phyloP scores from a whole-genome alignment of 92 coral and sea anemone genomes.

The Umimayanthus kanabou region DNA sequence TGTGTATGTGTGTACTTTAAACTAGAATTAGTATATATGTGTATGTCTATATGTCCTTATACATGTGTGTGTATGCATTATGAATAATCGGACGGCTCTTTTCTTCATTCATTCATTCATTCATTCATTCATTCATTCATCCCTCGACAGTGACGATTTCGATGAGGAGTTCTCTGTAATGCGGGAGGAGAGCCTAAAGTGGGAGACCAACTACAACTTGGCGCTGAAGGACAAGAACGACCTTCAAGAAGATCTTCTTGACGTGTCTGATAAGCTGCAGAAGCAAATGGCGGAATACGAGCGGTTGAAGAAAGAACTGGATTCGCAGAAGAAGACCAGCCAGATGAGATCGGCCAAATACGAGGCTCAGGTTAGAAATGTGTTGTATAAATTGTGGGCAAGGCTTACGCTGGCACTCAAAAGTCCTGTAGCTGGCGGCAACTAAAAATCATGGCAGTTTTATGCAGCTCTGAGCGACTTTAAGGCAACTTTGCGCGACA shows the following conservation, averaged over 20 bases:
- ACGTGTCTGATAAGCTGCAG: conserved; percentile 44
- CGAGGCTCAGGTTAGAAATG: conserved; percentile 62
- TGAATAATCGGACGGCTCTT: background rate
- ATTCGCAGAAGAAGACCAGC: conserved; percentile 57
- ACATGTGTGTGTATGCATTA: background rate
- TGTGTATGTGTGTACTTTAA: background rate
- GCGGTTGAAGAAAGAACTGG: conserved; percentile 64
- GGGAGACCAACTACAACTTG: conserved; percentile 59
- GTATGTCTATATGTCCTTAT: background rate
- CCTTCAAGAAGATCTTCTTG: conserved; percentile 38
- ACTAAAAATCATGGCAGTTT: no score
- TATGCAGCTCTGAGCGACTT: no score
- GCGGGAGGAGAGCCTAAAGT: conserved; percentile 68
- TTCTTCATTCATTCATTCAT: no score
- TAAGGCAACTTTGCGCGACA: no score
- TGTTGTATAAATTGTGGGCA: no score
- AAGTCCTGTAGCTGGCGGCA: no score
- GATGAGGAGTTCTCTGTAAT: conserved; percentile 67
- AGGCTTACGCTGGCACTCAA: no score
- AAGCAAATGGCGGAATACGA: conserved; percentile 51
- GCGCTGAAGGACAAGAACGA: conserved; percentile 35
- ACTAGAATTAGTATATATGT: background rate
- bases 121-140: no score
- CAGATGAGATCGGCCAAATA: conserved; percentile 62
- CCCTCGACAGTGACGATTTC: conserved; percentile 10